Percentiles rank a stretch among this genome's conserved stretches.
These are phyloP conservation scores for Temnothorax longispinosus DNA, from an alignment of 1,140 invertebrate genomes.

Conservation along the genomic window DNA sequence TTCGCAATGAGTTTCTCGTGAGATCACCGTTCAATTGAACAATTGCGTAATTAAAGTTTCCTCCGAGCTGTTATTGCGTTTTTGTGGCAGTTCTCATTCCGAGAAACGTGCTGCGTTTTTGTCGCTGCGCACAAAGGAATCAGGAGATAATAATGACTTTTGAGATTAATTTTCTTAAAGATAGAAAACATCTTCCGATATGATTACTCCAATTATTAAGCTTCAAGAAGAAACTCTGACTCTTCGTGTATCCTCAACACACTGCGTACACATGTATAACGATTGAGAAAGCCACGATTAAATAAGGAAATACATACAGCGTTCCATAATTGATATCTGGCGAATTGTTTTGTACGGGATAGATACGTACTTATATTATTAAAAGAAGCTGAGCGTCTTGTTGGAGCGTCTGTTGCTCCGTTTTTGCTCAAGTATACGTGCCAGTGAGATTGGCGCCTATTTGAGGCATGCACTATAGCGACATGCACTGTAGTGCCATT, in stretches of 20 bases:
- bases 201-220: not conserved
- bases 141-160: not conserved
- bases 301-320: not conserved
- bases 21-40: constrained; percentile 23
- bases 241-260: not conserved
- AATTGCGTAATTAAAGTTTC: not conserved
- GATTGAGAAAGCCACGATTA: not conserved
- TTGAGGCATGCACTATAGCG: not conserved
- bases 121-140: not conserved
- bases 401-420: not conserved
- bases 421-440: not conserved
- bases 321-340: not conserved
- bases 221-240: not conserved
- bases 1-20: not conserved
- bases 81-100: not conserved
- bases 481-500: not conserved
- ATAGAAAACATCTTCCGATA: not conserved
- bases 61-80: not conserved
- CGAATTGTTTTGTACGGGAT: not conserved
- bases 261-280: not conserved
- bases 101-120: not conserved
- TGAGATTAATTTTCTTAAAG: not conserved
- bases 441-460: not conserved
- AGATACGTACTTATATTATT: not conserved
- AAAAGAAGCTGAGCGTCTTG: not conserved